These are phyloP conservation scores for Malurus elegans DNA, from an alignment of 2,113 vertebrate genomes.

Conservation along the genomic window DNA sequence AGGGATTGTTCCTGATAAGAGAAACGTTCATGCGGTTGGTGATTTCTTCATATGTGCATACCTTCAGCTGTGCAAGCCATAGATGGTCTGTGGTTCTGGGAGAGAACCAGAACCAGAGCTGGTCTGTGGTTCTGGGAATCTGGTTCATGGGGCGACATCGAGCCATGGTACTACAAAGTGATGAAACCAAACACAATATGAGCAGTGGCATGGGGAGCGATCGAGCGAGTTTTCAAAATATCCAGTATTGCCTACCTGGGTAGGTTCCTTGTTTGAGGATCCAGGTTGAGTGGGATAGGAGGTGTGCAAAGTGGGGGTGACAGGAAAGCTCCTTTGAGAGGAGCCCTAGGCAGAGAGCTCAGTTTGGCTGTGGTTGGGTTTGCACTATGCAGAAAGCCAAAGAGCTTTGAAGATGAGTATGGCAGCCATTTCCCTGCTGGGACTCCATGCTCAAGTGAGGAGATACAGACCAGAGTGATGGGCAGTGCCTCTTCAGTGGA, in stretches of 20 bases:
- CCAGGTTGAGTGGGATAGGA: background rate
- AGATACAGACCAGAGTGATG: fast-evolving
- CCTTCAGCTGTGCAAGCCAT: background rate
- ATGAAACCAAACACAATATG: background rate
- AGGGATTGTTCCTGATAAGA: background rate
- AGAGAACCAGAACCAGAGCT: no score
- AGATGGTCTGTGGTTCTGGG: background rate
- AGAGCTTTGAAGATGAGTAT: background rate
- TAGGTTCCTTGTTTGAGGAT: background rate
- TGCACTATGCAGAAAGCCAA: background rate
- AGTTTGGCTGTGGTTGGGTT: background rate
- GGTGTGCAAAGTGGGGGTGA: background rate
- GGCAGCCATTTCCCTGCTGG: background rate
- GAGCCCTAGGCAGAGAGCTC: background rate
- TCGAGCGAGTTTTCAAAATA: background rate
- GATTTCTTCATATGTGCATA: background rate
- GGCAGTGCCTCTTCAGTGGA: fast-evolving
- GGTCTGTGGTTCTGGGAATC: background rate
- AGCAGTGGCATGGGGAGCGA: background rate
- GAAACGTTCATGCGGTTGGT: background rate
- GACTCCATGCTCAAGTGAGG: background rate
- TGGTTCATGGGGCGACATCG: background rate
- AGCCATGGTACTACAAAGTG: background rate
- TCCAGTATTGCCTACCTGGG: fast-evolving
- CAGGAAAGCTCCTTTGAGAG: background rate